These are phyloP conservation scores for Actinostola sp. DNA, from an alignment of 92 coral and sea anemone genomes.

Conservation along the genomic window DNA sequence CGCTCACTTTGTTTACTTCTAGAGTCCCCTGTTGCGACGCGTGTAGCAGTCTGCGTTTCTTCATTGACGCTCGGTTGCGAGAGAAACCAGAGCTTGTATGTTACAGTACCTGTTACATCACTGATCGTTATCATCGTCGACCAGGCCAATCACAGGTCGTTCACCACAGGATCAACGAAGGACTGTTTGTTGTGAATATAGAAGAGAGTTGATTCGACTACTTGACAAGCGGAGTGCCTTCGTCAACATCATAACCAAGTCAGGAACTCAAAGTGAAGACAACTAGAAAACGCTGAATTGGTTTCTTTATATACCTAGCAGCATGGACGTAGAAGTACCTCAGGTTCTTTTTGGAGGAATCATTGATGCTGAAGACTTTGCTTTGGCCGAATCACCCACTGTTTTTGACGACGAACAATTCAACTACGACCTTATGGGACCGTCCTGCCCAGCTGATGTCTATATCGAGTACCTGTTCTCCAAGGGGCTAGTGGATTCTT, in stretches of 20 bases:
- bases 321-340: slow-evolving; percentile 63
- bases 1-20: slow-evolving; percentile 14
- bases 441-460: slow-evolving; percentile 78
- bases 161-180: slow-evolving; percentile 18
- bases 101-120: background rate
- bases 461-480: slow-evolving; percentile 84
- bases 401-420: slow-evolving; percentile 58
- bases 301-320: slow-evolving; percentile 15
- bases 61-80: slow-evolving; percentile 19
- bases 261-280: background rate
- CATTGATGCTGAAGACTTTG: slow-evolving; percentile 60
- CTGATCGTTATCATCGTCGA: slow-evolving; percentile 22
- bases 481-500: slow-evolving; percentile 83
- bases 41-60: slow-evolving; percentile 23
- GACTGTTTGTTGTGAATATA: slow-evolving; percentile 45
- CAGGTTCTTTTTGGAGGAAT: slow-evolving; percentile 67
- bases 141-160: slow-evolving; percentile 36
- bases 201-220: background rate
- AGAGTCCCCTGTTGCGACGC: background rate
- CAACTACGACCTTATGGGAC: slow-evolving; percentile 64
- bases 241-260: background rate
- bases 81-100: slow-evolving; percentile 18
- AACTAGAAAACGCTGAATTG: no score
- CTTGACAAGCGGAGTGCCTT: background rate
- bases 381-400: slow-evolving; percentile 56